Percentiles rank a stretch among this genome's conserved stretches.
Conservation (phyloP, 2,797 vertebrate species). For the Halcyon badia region DNA sequence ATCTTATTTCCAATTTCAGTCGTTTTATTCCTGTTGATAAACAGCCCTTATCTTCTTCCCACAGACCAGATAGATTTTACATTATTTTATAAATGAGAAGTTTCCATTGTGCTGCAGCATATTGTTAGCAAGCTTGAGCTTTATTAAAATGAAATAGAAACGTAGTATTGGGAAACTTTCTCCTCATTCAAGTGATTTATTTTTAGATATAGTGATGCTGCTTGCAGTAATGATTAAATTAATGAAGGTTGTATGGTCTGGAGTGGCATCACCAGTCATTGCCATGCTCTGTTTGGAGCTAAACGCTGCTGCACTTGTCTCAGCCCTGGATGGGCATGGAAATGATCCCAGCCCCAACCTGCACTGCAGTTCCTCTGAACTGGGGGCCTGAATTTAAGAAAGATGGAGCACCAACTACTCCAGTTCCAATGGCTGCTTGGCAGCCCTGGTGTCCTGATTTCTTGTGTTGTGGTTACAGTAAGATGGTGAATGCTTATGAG, state of each 20-base stretch:
- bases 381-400: too few species aligned
- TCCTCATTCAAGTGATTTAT: neutral
- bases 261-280: neutral
- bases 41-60: conserved; percentile 61
- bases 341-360: neutral
- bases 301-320: neutral
- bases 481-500: neutral
- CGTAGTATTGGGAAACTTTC: neutral
- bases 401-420: neutral
- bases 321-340: neutral
- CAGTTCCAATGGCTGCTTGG: neutral
- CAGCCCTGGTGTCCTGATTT: neutral
- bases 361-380: neutral
- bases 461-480: neutral
- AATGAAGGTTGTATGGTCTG: neutral
- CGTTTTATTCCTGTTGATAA: conserved; percentile 54
- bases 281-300: neutral
- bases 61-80: conserved; percentile 52
- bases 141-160: conserved; percentile 31
- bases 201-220: neutral
- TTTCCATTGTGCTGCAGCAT: conserved; percentile 18
- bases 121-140: neutral
- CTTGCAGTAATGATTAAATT: neutral
- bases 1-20: conserved; percentile 56
- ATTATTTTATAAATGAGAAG: conserved; percentile 14